A percentile compares a stretch with the other conserved stretches of the same genome.
Evolutionary conservation across 2,888 invertebrate species (phyloP).

Genomic region (Noctua janthe): DNA sequence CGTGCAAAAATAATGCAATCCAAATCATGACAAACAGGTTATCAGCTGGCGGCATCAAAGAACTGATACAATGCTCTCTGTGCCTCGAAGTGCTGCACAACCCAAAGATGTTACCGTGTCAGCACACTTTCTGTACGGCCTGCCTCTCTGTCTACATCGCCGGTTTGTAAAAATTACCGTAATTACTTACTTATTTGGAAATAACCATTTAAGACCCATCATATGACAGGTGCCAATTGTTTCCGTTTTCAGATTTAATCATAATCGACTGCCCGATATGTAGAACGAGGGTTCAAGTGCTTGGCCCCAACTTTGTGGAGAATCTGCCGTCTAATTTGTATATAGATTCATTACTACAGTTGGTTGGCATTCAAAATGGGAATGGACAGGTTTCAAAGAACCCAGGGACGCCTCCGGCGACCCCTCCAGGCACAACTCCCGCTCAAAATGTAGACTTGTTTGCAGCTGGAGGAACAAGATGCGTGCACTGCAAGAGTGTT

Average conservation of each 20-base stretch:
- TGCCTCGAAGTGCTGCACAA: constrained; percentile 90
- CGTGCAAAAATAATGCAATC: constrained; percentile 44
- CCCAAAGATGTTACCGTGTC: constrained; percentile 92
- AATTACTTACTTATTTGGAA: constrained; percentile 32
- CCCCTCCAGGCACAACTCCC: constrained; percentile 62
- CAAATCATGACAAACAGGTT: constrained; percentile 66
- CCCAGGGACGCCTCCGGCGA: constrained; percentile 71
- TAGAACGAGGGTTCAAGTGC: constrained; percentile 84
- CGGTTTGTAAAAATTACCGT: constrained; percentile 69
- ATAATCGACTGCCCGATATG: constrained; percentile 91
- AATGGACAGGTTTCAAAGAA: constrained; percentile 52
- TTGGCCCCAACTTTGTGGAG: constrained; percentile 88
- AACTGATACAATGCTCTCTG: constrained; percentile 91
- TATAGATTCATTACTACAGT: constrained; percentile 91
- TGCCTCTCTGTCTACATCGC: constrained; percentile 89
- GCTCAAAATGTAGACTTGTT: constrained; percentile 80
- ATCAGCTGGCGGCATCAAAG: constrained; percentile 89
- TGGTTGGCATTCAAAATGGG: constrained; percentile 81
- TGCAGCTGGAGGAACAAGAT: constrained; percentile 79
- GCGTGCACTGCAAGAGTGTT: constrained; percentile 81
- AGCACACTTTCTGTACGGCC: constrained; percentile 92
- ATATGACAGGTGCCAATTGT: constrained; percentile 9
- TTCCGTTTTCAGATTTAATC: constrained; percentile 77
- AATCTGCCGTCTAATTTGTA: constrained; percentile 92
- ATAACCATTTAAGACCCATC: constrained; percentile 20